phyloP scores from a whole-genome alignment of 2,113 vertebrate genomes.

The Canis aureus region DNA sequence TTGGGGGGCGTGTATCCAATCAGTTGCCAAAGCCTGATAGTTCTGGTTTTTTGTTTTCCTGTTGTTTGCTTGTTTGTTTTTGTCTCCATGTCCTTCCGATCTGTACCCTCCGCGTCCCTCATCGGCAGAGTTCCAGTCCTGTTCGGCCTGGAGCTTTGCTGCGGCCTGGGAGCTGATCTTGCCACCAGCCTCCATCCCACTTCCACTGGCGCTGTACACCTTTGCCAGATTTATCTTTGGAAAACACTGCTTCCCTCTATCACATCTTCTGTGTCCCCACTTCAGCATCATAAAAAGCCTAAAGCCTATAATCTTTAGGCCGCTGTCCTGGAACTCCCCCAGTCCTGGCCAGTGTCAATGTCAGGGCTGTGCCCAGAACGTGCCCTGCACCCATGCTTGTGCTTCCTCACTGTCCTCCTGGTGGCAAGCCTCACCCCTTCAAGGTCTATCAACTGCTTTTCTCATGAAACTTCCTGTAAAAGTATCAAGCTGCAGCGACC shows the following conservation, averaged over 20 bases:
- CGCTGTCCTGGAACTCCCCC: neutral
- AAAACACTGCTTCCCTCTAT: neutral
- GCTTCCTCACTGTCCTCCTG: neutral
- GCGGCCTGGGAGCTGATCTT: neutral
- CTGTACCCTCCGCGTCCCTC: neutral
- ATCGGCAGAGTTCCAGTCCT: neutral
- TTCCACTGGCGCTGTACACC: neutral
- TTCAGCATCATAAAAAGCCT: neutral
- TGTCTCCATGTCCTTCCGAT: neutral
- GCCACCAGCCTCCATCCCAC: neutral
- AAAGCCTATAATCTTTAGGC: neutral
- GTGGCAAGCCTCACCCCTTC: neutral
- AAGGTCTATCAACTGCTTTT: neutral
- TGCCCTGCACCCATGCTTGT: neutral
- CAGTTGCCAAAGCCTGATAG: neutral
- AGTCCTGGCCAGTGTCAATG: neutral
- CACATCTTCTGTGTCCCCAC: neutral
- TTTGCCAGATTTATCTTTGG: neutral
- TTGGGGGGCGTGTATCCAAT: neutral
- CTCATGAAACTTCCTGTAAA: neutral
- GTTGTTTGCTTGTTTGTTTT: neutral
- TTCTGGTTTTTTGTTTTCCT: too few species aligned
- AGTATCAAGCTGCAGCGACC: neutral
- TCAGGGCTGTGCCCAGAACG: neutral
- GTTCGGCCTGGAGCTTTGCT: neutral